Percentiles rank a stretch among this genome's conserved stretches.
Conservation (phyloP, 1,140 invertebrate genomes). For the Ctenoplectra terminalis region DNA sequence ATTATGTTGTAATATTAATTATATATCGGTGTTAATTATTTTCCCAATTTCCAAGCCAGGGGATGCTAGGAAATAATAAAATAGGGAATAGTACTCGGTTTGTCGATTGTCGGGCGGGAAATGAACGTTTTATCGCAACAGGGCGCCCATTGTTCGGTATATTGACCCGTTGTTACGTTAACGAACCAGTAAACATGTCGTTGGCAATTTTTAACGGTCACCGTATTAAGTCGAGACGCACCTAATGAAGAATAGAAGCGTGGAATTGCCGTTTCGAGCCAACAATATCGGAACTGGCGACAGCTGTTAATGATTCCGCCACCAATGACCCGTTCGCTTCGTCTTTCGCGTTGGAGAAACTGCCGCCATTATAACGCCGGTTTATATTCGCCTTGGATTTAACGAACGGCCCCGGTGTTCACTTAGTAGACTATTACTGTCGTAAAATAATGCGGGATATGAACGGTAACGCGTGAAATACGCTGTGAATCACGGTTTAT, state of each 20-base stretch:
- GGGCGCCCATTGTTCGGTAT: not conserved
- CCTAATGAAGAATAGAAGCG: slow-evolving; percentile 21
- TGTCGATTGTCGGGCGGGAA: not conserved
- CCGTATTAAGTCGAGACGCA: not conserved
- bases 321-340: slow-evolving; percentile 21
- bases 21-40: too few species aligned
- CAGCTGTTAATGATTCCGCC: slow-evolving; percentile 52
- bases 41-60: too few species aligned
- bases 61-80: not conserved
- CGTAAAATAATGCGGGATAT: slow-evolving; percentile 20
- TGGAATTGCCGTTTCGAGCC: slow-evolving; percentile 17
- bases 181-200: slow-evolving; percentile 42
- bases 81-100: not conserved
- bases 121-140: not conserved
- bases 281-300: slow-evolving; percentile 20
- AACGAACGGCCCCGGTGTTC: slow-evolving; percentile 24
- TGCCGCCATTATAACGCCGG: not conserved
- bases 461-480: not conserved
- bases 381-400: slow-evolving; percentile 46
- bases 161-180: not conserved
- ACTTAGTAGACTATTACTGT: slow-evolving; percentile 7
- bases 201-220: not conserved
- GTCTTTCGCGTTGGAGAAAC: slow-evolving; percentile 33
- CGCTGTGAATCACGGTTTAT: slow-evolving; percentile 7
- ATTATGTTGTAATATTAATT: too few species aligned